Conservation (phyloP, 2,113 vertebrate genomes). For the Tupaia tana region DNA sequence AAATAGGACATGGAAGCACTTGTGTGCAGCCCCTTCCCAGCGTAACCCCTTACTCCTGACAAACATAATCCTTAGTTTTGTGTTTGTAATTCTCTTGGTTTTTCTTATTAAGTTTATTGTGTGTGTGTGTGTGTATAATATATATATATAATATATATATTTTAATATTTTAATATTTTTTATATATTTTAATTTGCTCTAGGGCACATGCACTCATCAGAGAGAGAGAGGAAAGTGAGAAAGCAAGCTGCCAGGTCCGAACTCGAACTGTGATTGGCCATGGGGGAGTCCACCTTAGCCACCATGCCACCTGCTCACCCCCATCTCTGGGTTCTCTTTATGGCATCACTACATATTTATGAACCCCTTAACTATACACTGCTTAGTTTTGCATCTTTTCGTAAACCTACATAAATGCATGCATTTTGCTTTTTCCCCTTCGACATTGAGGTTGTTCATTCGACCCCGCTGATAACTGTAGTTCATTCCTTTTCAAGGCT, state of each 20-base stretch:
- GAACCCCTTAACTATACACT: background rate
- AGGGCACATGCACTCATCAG: no score
- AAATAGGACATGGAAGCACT: background rate
- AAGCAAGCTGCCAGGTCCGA: no score
- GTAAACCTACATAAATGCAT: background rate
- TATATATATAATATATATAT: no score
- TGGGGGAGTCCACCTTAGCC: no score
- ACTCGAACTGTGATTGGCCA: no score
- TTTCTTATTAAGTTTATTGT: no score
- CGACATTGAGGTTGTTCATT: background rate
- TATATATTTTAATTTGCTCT: no score
- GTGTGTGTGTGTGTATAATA: no score
- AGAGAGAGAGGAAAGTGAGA: no score
- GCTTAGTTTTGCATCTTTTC: background rate
- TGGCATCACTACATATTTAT: accelerated
- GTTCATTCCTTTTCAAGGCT: background rate
- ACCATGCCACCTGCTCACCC: no score
- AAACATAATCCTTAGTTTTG: background rate
- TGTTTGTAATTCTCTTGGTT: background rate
- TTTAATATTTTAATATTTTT: no score
- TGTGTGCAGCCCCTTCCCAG: accelerated
- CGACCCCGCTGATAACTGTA: no score
- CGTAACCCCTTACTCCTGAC: background rate
- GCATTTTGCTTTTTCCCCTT: background rate
- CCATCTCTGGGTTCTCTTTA: background rate